phyloP scores from a whole-genome alignment of 2,113 vertebrate genomes.

The Strigops habroptila region DNA sequence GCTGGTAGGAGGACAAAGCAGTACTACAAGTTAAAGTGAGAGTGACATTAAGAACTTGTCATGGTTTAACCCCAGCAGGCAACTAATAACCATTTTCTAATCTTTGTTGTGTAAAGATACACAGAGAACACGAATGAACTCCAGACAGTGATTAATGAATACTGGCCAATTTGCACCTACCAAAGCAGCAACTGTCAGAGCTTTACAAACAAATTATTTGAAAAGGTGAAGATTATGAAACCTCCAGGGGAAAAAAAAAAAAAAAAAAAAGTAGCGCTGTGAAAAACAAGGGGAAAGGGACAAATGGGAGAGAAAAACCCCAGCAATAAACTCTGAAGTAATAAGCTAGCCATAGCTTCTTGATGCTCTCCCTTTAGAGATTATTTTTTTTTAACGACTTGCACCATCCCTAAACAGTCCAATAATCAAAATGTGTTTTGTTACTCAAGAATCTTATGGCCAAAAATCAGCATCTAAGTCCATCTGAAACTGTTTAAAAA shows the following conservation, averaged over 20 bases:
- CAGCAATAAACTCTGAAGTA: not conserved
- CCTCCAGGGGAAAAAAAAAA: not conserved
- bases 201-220: not conserved
- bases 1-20: not conserved
- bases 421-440: not conserved
- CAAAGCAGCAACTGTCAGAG: not conserved
- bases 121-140: not conserved
- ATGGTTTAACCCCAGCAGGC: not conserved
- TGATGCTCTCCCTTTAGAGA: not conserved
- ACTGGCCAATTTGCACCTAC: not conserved
- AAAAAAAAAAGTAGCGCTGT: not conserved
- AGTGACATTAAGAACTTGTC: not conserved
- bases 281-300: not conserved
- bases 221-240: not conserved
- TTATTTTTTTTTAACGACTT: not conserved
- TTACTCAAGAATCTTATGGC: not conserved
- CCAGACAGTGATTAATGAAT: not conserved
- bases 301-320: not conserved
- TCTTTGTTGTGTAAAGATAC: not conserved
- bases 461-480: not conserved
- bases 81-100: not conserved
- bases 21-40: not conserved
- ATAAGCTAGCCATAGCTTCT: not conserved
- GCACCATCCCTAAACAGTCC: not conserved
- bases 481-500: not conserved